phyloP scores from a whole-genome alignment of 2,888 invertebrate genomes.

The Drosophila bunnanda region DNA sequence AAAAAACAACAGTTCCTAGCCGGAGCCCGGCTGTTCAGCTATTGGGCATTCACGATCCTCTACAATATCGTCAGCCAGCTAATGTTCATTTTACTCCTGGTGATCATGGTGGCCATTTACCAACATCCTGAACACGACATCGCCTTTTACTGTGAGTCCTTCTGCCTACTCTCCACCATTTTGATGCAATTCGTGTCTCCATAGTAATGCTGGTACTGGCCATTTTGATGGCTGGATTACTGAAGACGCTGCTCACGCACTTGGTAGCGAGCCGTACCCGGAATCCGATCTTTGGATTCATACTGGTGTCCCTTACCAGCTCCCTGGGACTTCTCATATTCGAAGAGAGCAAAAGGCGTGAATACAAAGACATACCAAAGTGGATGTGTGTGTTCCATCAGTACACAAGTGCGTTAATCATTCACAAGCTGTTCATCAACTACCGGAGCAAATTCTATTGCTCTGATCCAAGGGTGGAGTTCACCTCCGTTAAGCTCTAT shows the following conservation, averaged over 20 bases:
- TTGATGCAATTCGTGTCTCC: background rate
- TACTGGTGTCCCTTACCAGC: constrained; percentile 26
- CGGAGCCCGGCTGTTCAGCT: constrained; percentile 45
- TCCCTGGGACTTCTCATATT: constrained; percentile 50
- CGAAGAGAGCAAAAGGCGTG: background rate
- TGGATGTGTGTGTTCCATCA: constrained; percentile 21
- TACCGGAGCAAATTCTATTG: constrained; percentile 49
- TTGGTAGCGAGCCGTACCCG: constrained; percentile 85
- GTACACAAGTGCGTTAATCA: constrained; percentile 44
- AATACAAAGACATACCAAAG: background rate
- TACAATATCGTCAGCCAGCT: constrained; percentile 38
- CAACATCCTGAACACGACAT: constrained; percentile 44
- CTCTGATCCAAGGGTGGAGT: constrained; percentile 34
- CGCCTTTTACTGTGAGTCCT: constrained; percentile 36
- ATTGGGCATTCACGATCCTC: constrained; percentile 12
- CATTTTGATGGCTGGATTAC: constrained; percentile 33
- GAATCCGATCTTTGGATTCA: constrained; percentile 85
- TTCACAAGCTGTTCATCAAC: constrained; percentile 51
- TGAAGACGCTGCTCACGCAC: constrained; percentile 43
- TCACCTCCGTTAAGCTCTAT: constrained; percentile 45
- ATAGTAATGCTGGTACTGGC: constrained; percentile 33
- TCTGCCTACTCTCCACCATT: background rate
- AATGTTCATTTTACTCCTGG: constrained; percentile 71
- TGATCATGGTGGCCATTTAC: constrained; percentile 29
- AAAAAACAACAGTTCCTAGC: constrained; percentile 61